These are phyloP conservation scores for Embiotoca jacksoni DNA, from an alignment of 2,113 vertebrate genomes.

Conservation along the genomic window DNA sequence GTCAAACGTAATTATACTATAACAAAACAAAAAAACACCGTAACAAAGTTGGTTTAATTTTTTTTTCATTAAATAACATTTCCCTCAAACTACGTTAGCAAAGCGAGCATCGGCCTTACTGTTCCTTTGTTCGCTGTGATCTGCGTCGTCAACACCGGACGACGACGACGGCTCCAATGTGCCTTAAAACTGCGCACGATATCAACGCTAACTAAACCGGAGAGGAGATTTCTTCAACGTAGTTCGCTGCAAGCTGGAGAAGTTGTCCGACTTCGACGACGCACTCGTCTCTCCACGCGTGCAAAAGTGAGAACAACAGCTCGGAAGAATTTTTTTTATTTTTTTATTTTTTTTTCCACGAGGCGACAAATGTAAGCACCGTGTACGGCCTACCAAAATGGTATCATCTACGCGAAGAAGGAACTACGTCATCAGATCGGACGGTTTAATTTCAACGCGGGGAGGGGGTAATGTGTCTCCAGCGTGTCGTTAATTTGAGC, in stretches of 20 bases:
- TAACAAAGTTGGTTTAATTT: too few relatives aligned
- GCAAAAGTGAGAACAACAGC: neutral
- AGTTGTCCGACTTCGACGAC: neutral
- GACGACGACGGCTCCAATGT: conserved; percentile 45
- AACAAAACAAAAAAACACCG: neutral
- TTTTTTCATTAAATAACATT: neutral
- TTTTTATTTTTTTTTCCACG: conserved; percentile 46
- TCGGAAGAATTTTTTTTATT: neutral
- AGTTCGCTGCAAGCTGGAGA: neutral
- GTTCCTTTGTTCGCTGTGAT: conserved; percentile 75
- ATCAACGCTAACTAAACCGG: neutral
- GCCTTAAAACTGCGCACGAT: conserved; percentile 39
- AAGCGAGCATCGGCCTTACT: conserved; percentile 27
- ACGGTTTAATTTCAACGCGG: conserved; percentile 5
- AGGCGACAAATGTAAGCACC: conserved; percentile 34
- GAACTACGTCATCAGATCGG: conserved; percentile 76
- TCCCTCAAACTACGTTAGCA: neutral
- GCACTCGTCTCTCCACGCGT: neutral
- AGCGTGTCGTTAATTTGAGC: neutral
- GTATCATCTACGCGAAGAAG: conserved; percentile 61
- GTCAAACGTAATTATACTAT: neutral
- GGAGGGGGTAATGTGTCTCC: neutral
- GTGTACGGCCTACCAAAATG: conserved; percentile 69
- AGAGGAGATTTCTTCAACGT: neutral
- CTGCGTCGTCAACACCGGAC: conserved; percentile 65